Base-by-base conservation (phyloP, 2,113 vertebrate species). In the Dascyllus trimaculatus region DNA sequence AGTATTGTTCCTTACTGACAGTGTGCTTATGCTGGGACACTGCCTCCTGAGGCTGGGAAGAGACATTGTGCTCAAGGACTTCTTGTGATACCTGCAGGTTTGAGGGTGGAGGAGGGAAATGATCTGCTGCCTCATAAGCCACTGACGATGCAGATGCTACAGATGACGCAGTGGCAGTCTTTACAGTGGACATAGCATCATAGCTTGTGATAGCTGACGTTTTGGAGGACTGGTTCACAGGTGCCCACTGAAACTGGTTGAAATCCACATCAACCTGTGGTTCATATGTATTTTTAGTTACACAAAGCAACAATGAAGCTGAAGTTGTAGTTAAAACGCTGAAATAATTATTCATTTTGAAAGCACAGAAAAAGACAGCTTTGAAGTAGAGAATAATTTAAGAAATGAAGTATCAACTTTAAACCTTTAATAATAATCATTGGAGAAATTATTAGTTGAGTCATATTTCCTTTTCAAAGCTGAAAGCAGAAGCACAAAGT, bases 241-340 rank as follows among this genome's bases (percentile, higher is more conserved):
- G 93, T 62, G 91, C 82, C 93, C 94, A 94, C 52, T 90, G 93
- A 93, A 94, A 95, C 90, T 96, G 93, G 91, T 93, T 95, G 89
- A 91, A 92, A 11, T 79, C 95, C 93, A 94, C 92, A 93, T 95
- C 91, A 83, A 96, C 96, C 96, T 98, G 17, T 29, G 38, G 43
- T 84, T 78, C 9, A 21, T 24, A n/a, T 51, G 32, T 15, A 11
- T 17, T 81, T 72, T 74, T 40, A 24, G 54, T 78, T 38, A 78
- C 63, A 43, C 24, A 81, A 22, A 91, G 86, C 49, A 88, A 91
- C 86, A 88, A 79, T 73, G 46, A 82, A 21, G 77, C 40, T 25
- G 56, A 64, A 73, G 11, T 21, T 49, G n/a, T 25, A 64, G 73
- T 86, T 29, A 71, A 45, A 25, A n/a, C 56, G 40, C 35, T 5